A percentile compares a stretch with the other conserved stretches of the same genome.
Conservation (phyloP, 2,888 invertebrate species). For the Oasisia sp. region DNA sequence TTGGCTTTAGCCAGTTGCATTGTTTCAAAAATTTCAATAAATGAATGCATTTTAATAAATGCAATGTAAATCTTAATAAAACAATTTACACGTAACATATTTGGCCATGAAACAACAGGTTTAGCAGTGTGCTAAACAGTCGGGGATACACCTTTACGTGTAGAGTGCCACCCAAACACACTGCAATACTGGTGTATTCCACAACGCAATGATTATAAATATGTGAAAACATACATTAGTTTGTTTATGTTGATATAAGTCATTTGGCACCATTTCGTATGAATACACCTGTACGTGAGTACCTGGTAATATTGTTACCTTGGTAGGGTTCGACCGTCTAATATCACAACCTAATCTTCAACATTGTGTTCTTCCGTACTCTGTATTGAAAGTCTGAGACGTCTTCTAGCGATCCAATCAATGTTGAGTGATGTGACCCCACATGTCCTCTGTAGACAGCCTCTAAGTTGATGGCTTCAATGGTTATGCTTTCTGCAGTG, state of each 20-base stretch:
- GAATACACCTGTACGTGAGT: neutral
- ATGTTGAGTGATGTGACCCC: no score
- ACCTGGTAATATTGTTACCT: neutral
- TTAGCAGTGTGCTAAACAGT: no score
- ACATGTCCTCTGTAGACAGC: no score
- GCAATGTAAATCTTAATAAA: no score
- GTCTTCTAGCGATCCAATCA: neutral
- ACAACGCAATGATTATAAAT: neutral
- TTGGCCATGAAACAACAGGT: no score
- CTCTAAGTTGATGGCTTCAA: neutral
- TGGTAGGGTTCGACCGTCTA: neutral
- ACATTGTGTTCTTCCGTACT: neutral
- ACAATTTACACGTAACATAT: no score
- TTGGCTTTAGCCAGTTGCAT: no score
- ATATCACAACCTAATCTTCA: no score
- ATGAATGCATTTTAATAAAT: no score
- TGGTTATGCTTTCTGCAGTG: neutral
- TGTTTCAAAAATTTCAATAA: no score
- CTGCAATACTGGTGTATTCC: neutral
- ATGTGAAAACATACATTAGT: neutral
- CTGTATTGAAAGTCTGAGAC: neutral
- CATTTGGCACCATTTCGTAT: neutral
- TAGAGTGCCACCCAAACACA: neutral
- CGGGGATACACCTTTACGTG: no score
- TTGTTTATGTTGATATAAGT: neutral